phyloP scores from a whole-genome alignment of 2,797 vertebrate genomes.

The Threskiornis aethiopicus region DNA sequence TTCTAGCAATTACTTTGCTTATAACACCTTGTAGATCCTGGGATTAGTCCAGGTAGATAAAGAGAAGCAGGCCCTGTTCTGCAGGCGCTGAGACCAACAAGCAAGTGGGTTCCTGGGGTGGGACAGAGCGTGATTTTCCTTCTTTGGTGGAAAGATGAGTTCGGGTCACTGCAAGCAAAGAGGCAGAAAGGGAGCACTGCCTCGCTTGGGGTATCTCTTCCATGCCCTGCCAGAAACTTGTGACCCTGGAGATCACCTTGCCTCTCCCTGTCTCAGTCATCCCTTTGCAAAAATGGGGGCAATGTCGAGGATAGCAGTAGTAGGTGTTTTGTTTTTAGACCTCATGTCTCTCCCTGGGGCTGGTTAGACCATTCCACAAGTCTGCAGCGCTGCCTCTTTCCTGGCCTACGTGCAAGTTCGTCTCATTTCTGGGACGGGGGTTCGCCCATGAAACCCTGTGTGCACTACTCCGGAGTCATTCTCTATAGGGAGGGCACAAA shows the following conservation, averaged over 20 bases:
- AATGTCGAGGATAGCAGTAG: not conserved
- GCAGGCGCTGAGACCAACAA: not conserved
- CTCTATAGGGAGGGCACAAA: not conserved
- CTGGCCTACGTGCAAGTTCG: accelerated
- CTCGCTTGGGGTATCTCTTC: not conserved
- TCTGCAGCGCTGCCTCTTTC: not conserved
- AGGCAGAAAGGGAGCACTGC: not conserved
- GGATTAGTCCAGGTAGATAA: not conserved
- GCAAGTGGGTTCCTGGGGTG: not conserved
- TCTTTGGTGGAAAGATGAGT: not conserved
- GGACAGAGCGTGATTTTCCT: not conserved
- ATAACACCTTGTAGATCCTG: not conserved
- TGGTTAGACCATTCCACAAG: not conserved
- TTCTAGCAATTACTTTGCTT: not conserved
- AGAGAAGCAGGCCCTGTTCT: not conserved
- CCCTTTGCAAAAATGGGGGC: not conserved
- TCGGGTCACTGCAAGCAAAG: not conserved
- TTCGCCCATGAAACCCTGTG: not conserved
- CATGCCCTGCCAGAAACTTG: not conserved
- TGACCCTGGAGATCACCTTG: not conserved
- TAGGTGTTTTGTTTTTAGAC: not conserved
- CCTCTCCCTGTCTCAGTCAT: not conserved
- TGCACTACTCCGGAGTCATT: accelerated
- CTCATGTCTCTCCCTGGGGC: not conserved
- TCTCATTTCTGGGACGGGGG: not conserved